Percentiles rank a stretch among this genome's conserved stretches.
phyloP scores from a whole-genome alignment of 2,113 vertebrate species.

The Pantherophis guttatus region DNA sequence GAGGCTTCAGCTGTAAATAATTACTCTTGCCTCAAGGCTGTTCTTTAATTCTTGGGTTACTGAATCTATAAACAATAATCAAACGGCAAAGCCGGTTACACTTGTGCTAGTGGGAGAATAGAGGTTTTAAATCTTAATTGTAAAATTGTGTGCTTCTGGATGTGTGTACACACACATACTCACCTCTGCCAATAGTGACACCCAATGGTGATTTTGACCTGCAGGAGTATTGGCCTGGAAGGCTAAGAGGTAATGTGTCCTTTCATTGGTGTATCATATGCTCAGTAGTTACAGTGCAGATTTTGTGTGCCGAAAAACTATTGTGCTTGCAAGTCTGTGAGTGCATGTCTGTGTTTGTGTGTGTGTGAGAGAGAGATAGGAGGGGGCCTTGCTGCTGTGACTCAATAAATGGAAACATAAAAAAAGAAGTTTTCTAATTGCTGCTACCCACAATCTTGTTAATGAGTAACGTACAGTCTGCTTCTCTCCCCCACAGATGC shows the following conservation, averaged over 20 bases:
- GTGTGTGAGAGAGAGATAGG: constrained; percentile 37
- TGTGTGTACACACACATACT: constrained; percentile 56
- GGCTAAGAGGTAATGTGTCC: constrained; percentile 76
- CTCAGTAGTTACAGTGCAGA: constrained; percentile 71
- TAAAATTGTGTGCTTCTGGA: constrained; percentile 69
- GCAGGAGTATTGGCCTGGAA: constrained; percentile 79
- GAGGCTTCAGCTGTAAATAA: constrained; percentile 99
- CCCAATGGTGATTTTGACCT: constrained; percentile 89
- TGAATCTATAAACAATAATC: constrained; percentile 99
- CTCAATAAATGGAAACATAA: constrained; percentile 86
- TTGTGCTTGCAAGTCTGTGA: constrained; percentile 65
- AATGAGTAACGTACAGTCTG: constrained; percentile 87
- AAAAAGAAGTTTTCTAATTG: constrained; percentile 81
- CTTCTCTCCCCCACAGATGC: constrained; percentile 62
- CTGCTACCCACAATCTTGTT: constrained; percentile 83
- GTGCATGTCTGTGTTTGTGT: constrained; percentile 65
- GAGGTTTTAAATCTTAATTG: constrained; percentile 78
- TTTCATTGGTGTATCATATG: constrained; percentile 81
- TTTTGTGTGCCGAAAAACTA: constrained; percentile 73
- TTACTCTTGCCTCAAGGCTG: constrained; percentile 93
- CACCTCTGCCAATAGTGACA: constrained; percentile 78
- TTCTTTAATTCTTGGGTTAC: constrained; percentile 95
- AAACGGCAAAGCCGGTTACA: constrained; percentile 92
- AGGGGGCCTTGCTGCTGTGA: constrained; percentile 77
- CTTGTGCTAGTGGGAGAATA: constrained; percentile 48